Conservation (phyloP, 1,140 invertebrate genomes). For the Phocides pigmalion region DNA sequence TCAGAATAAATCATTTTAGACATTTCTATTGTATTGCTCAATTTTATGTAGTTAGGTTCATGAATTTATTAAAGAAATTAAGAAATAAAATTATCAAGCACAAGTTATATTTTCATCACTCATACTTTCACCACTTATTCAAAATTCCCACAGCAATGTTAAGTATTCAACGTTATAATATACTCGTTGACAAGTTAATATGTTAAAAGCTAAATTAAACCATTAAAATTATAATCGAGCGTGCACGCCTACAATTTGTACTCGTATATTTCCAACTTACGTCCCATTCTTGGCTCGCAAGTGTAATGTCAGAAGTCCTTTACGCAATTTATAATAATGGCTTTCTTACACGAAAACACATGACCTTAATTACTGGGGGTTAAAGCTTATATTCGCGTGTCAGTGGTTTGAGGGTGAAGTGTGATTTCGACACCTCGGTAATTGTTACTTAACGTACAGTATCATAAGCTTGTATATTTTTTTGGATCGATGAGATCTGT, state of each 20-base stretch:
- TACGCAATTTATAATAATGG: constrained; percentile 30
- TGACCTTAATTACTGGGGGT: neutral
- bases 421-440: neutral
- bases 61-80: too few species aligned
- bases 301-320: constrained; percentile 28
- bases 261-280: constrained; percentile 14
- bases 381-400: constrained; percentile 2
- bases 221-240: constrained; percentile 15
- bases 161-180: too few species aligned
- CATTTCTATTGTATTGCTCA: too few species aligned
- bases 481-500: too few species aligned
- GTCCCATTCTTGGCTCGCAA: constrained; percentile 23
- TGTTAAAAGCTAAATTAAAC: neutral
- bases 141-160: too few species aligned
- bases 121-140: too few species aligned
- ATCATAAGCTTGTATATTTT: neutral
- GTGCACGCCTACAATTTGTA: neutral
- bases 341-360: constrained; percentile 29
- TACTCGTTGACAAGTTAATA: too few species aligned
- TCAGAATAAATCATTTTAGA: too few species aligned
- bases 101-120: too few species aligned
- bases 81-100: too few species aligned
- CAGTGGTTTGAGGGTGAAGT: neutral
- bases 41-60: too few species aligned
- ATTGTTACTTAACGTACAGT: neutral